Evolutionary conservation across 2,888 invertebrate species (phyloP).

Genomic region (Drosophila parthenogenetica): DNA sequence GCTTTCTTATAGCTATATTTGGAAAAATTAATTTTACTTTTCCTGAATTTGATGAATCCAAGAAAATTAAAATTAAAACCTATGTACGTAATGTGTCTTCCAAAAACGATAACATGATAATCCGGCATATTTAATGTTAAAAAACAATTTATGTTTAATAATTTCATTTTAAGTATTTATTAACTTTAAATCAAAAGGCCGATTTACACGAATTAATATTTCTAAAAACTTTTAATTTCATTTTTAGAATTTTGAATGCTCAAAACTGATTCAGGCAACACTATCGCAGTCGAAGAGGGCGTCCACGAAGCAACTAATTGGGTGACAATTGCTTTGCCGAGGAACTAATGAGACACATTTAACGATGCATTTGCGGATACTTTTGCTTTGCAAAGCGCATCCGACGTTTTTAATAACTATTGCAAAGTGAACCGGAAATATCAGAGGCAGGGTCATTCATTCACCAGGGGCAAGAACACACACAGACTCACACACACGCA

Average conservation of each 20-base stretch:
- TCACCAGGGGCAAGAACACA: constrained; percentile 34
- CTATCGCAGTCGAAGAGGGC: neutral
- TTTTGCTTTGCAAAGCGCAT: constrained; percentile 39
- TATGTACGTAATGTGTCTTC: too few relatives aligned
- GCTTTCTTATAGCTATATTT: neutral
- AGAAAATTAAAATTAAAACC: too few relatives aligned
- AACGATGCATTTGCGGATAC: constrained; percentile 58
- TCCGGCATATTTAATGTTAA: too few relatives aligned
- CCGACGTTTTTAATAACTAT: constrained; percentile 71
- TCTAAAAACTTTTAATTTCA: too few relatives aligned
- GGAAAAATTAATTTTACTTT: too few relatives aligned
- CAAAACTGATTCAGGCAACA: neutral
- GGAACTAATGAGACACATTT: constrained; percentile 73
- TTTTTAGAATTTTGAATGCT: too few relatives aligned
- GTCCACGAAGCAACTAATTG: constrained; percentile 40
- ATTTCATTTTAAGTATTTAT: too few relatives aligned
- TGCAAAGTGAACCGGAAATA: constrained; percentile 76
- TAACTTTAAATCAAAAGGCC: too few relatives aligned
- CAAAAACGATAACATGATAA: too few relatives aligned
- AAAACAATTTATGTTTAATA: too few relatives aligned
- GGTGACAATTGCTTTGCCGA: constrained; percentile 57
- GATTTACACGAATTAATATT: too few relatives aligned
- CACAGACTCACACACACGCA: constrained; percentile 1
- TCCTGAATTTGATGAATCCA: too few relatives aligned
- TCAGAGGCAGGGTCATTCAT: constrained; percentile 51